These are phyloP conservation scores for Gyps fulvus DNA, from an alignment of 2,113 vertebrate genomes.

Conservation along the genomic window DNA sequence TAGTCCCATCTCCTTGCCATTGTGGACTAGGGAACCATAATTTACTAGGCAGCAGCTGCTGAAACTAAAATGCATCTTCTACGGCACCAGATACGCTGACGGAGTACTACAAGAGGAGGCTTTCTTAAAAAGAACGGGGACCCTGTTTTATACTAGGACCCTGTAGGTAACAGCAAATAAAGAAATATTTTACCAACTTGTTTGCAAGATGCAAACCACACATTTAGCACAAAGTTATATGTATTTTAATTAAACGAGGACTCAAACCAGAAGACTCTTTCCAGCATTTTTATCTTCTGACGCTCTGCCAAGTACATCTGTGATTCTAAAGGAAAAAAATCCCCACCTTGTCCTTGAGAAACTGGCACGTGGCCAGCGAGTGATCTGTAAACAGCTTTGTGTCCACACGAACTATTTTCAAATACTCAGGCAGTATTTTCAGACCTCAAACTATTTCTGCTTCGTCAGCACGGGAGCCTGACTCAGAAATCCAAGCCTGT, in stretches of 20 bases:
- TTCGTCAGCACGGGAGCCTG: neutral
- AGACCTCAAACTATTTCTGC: slow-evolving; percentile 15
- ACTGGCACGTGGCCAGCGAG: neutral
- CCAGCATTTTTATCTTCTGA: slow-evolving; percentile 25
- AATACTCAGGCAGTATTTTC: slow-evolving; percentile 21
- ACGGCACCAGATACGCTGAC: neutral
- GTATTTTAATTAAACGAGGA: slow-evolving; percentile 6
- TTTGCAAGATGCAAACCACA: neutral
- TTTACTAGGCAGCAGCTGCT: neutral
- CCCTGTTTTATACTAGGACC: neutral
- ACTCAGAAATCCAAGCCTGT: slow-evolving; percentile 11
- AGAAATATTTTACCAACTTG: neutral
- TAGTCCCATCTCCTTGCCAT: neutral
- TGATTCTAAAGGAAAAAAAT: neutral
- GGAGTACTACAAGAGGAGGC: neutral
- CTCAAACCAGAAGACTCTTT: neutral
- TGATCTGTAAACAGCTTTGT: slow-evolving; percentile 10
- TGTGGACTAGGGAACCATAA: neutral
- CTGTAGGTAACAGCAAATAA: neutral
- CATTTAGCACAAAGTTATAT: neutral
- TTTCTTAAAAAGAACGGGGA: neutral
- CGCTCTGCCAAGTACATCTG: slow-evolving; percentile 21
- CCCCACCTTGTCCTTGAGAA: slow-evolving; percentile 43
- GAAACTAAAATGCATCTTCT: neutral
- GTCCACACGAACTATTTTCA: slow-evolving; percentile 14